A percentile compares a stretch with the other conserved stretches of the same genome.
Evolutionary conservation across 23 tunicate species (phyloP).

Genomic region (Clavelina lepadiformis): DNA sequence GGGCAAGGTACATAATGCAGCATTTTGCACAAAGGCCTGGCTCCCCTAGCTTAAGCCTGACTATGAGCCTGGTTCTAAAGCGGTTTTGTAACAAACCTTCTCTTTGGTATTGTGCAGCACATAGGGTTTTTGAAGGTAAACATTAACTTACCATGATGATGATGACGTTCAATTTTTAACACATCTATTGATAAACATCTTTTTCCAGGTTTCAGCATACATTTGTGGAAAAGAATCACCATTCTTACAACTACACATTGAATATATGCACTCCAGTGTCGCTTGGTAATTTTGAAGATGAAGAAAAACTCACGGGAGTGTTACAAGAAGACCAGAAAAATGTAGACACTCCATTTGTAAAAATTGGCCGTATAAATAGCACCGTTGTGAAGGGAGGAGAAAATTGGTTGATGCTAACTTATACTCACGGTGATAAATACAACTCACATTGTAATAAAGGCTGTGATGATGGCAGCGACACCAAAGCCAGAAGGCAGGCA

Average conservation of each 20-base stretch:
- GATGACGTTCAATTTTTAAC: too few relatives aligned
- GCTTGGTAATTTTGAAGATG: background rate
- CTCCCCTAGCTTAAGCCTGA: too few relatives aligned
- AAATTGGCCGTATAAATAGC: slow-evolving; percentile 38
- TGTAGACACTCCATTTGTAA: background rate
- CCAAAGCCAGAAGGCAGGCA: slow-evolving; percentile 41
- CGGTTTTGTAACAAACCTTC: too few relatives aligned
- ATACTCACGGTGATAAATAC: slow-evolving; percentile 48
- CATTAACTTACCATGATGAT: too few relatives aligned
- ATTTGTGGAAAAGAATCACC: slow-evolving; percentile 11
- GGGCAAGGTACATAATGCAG: too few relatives aligned
- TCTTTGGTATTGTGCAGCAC: too few relatives aligned
- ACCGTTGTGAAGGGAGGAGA: slow-evolving; percentile 60
- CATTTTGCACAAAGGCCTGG: too few relatives aligned
- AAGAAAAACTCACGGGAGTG: too few relatives aligned
- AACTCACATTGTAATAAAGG: slow-evolving; percentile 26
- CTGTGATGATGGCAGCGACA: too few relatives aligned
- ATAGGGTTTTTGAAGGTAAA: too few relatives aligned
- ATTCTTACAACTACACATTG: slow-evolving; percentile 23
- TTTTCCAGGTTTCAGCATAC: slow-evolving; percentile 22
- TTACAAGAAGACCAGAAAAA: slow-evolving; percentile 21
- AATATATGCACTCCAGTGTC: slow-evolving; percentile 18
- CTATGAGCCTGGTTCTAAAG: too few relatives aligned
- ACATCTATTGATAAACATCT: too few relatives aligned
- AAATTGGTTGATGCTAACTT: slow-evolving; percentile 87